A percentile compares a stretch with the other conserved stretches of the same genome.
Evolutionary conservation across 2,113 vertebrate species (phyloP).

Genomic region (Acanthisitta chloris): DNA sequence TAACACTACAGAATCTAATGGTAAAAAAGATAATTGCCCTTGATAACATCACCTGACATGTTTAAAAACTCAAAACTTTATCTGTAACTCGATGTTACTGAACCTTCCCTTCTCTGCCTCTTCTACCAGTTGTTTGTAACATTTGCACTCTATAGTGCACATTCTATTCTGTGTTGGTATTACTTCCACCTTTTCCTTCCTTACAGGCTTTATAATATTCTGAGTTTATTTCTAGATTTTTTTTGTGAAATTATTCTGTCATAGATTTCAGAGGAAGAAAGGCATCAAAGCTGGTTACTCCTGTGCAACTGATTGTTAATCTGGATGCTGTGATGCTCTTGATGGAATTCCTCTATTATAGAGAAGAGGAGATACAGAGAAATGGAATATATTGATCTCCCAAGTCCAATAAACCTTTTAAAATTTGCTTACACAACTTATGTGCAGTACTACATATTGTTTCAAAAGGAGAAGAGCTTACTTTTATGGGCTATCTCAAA

Average conservation of each 20-base stretch:
- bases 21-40: background rate
- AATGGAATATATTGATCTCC: background rate
- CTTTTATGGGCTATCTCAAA: background rate
- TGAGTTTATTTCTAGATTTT: background rate
- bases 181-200: background rate
- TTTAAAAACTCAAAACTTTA: background rate
- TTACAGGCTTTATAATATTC: background rate
- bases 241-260: background rate
- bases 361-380: background rate
- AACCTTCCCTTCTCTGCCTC: background rate
- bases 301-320: background rate
- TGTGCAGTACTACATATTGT: background rate
- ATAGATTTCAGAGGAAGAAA: background rate
- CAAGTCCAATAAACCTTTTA: background rate
- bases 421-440: background rate
- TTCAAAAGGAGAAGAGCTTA: background rate
- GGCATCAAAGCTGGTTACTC: background rate
- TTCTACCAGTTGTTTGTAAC: background rate
- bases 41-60: background rate
- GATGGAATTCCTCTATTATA: background rate
- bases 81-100: background rate
- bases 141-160: background rate
- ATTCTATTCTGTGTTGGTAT: background rate
- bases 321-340: background rate
- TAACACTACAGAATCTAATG: background rate